These are phyloP conservation scores for Petrolisthes cinctipes DNA, from an alignment of 2,888 invertebrate species.

Conservation along the genomic window DNA sequence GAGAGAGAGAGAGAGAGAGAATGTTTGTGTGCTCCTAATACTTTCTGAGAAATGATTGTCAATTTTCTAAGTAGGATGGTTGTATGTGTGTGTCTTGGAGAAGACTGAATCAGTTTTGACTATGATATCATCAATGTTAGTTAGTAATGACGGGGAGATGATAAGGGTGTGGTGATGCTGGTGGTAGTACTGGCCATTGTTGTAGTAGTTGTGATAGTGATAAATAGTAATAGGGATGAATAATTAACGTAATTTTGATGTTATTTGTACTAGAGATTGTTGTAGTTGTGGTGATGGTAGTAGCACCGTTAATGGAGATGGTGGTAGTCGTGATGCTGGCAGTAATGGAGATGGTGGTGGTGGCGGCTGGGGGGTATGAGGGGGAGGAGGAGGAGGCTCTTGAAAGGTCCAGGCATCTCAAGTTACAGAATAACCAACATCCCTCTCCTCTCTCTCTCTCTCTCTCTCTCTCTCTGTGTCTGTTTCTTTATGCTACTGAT, in stretches of 20 bases:
- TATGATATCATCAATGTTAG: no score
- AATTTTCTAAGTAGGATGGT: no score
- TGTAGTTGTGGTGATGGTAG: background rate
- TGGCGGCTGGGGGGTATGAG: no score
- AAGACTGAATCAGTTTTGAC: no score
- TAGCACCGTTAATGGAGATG: background rate
- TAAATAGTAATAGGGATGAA: background rate
- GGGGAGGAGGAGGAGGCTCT: background rate
- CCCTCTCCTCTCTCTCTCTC: background rate
- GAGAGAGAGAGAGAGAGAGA: background rate
- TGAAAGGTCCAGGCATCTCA: background rate
- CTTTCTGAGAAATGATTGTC: no score
- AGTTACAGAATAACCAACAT: slow-evolving; percentile 2
- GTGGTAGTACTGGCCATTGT: no score
- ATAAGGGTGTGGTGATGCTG: no score
- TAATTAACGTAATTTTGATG: background rate
- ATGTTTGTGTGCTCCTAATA: background rate
- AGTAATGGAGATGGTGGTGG: background rate
- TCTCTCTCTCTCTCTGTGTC: background rate
- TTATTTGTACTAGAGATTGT: background rate
- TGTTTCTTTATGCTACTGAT: no score
- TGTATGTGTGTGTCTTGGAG: no score
- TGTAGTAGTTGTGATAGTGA: no score
- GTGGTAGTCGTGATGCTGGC: slow-evolving; percentile 6
- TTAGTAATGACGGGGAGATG: no score